Evolutionary conservation across 2,113 vertebrate genomes (phyloP), one percentile per base, ranked within the genome.

Genomic region (Amblyornis subalaris): DNA sequence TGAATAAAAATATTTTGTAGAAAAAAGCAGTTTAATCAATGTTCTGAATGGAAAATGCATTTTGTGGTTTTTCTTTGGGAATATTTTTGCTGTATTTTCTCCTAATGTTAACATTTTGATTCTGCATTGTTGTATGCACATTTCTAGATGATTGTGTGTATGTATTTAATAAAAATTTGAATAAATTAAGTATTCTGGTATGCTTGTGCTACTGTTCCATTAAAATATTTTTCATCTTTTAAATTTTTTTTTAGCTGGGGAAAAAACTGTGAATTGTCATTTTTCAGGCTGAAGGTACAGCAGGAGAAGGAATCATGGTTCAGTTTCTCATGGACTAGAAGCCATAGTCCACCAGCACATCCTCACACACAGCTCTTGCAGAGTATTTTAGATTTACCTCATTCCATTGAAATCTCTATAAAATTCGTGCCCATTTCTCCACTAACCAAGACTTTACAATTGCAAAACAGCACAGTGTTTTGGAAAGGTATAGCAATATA

Each of bases 191-290:
- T 61, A 42, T 45, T 94, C 89, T 89, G 8, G 7, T 87, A 75
- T 62, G 14, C 21, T 44, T 69, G 23, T 85, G 29, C 38, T 90
- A 26, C 60, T 80, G 20, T 60, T 89, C 19, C 9, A 33, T 54
- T 2, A 44, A 60, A 60, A 4, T 28, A 11, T 58, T 74, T 67
- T 76, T 58, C 10, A 40, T 81, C 3, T 61, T 48, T 42, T 38
- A 10, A 5, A 0, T 54, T 29, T 14, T 40, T 53, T 44, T 72
- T 64, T 55, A 2, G 1, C 3, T 31, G 24, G 6, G 5, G 6
- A 3, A 55, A 28, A 61, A 45, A 1, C 0, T 2, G 16, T 7
- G 31, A 28, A 38, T 22, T 55, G 5, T 50, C 53, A 11, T 58
- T 84, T 26, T 61, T 79, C 44, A 15, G 12, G 66, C 21, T 84